phyloP scores from a whole-genome alignment of 1,140 invertebrate species.

The Laodelphax striatellus region DNA sequence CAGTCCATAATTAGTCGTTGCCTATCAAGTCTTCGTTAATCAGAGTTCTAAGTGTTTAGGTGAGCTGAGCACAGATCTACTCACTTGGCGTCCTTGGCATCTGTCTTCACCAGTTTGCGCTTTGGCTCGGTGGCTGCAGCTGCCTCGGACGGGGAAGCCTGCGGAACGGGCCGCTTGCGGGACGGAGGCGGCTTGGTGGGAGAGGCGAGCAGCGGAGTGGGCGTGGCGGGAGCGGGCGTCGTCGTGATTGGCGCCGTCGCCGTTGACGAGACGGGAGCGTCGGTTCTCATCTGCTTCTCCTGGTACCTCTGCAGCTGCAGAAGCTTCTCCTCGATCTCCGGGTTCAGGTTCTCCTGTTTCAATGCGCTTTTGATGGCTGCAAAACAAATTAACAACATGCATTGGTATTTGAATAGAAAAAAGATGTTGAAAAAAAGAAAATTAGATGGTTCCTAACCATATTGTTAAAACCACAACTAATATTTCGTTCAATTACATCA shows the following conservation, averaged over 20 bases:
- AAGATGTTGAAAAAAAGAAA: too few relatives aligned
- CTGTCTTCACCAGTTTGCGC: constrained; percentile 11
- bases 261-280: constrained; percentile 21
- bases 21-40: too few relatives aligned
- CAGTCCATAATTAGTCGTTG: too few relatives aligned
- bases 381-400: constrained; percentile 17
- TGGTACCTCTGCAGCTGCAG: constrained; percentile 78
- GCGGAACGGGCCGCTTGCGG: not conserved
- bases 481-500: too few relatives aligned
- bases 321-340: constrained; percentile 86
- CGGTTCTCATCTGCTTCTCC: constrained; percentile 60
- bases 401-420: not conserved
- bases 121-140: constrained; percentile 5
- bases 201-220: not conserved
- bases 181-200: not conserved
- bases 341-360: constrained; percentile 77
- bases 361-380: constrained; percentile 70
- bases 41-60: too few relatives aligned
- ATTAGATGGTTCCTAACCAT: too few relatives aligned
- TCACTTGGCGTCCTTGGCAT: constrained; percentile 14
- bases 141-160: too few relatives aligned
- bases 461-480: too few relatives aligned
- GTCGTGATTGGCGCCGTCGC: constrained; percentile 19
- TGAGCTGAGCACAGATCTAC: not conserved
- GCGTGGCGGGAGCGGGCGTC: not conserved